Evolutionary conservation across 1,140 invertebrate genomes (phyloP).

Genomic region (Cheumatopsyche charites): DNA sequence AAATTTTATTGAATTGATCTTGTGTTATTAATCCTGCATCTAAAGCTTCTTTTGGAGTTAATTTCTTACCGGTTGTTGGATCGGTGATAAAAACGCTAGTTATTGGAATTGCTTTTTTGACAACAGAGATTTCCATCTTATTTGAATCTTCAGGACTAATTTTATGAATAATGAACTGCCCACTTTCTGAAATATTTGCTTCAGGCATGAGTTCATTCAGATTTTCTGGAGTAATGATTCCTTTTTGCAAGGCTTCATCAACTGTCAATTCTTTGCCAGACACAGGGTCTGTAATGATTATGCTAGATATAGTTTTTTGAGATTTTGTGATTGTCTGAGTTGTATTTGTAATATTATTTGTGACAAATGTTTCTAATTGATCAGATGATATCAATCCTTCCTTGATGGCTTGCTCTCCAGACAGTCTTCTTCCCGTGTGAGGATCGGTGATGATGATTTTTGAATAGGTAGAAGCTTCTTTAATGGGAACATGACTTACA

Average conservation of each 20-base stretch:
- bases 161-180: constrained; percentile 70
- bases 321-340: constrained; percentile 10
- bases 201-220: constrained; percentile 52
- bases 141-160: constrained; percentile 52
- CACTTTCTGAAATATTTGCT: constrained; percentile 69
- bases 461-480: neutral
- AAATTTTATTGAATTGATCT: constrained; percentile 52
- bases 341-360: constrained; percentile 52
- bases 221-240: constrained; percentile 71
- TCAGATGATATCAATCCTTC: constrained; percentile 66
- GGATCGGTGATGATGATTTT: constrained; percentile 62
- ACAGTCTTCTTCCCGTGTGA: constrained; percentile 68
- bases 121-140: neutral
- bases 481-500: constrained; percentile 52
- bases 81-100: constrained; percentile 58
- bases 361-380: constrained; percentile 38
- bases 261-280: constrained; percentile 77
- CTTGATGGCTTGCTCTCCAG: constrained; percentile 73
- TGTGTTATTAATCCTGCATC: constrained; percentile 71
- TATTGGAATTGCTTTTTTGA: constrained; percentile 44
- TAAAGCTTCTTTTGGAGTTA: constrained; percentile 79
- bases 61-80: constrained; percentile 70
- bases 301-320: constrained; percentile 6
- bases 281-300: constrained; percentile 66
- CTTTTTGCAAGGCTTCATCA: constrained; percentile 80